These are phyloP conservation scores for Amphiprion percula DNA, from an alignment of 2,113 vertebrate species.

Conservation along the genomic window DNA sequence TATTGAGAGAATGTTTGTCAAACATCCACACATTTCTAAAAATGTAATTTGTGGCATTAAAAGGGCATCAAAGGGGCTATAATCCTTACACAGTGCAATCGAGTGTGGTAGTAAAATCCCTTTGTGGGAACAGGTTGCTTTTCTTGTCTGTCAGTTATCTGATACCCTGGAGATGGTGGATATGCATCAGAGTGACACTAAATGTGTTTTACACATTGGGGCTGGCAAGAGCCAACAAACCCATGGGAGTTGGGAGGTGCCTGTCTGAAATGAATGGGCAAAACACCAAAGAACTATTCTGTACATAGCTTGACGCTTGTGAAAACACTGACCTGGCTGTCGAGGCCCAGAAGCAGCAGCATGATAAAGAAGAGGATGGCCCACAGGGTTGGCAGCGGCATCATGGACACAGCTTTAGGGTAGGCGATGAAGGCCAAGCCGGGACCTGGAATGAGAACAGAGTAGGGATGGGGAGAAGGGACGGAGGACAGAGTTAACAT, in stretches of 20 bases:
- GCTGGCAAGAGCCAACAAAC: constrained; percentile 27
- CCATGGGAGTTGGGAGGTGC: neutral
- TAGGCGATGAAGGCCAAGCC: constrained; percentile 99
- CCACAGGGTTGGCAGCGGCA: constrained; percentile 98
- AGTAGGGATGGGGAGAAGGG: constrained; percentile 64
- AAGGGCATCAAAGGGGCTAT: constrained; percentile 9
- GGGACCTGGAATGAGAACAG: constrained; percentile 90
- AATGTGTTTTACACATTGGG: constrained; percentile 56
- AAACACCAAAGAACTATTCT: constrained; percentile 15
- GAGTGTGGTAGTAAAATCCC: constrained; percentile 33
- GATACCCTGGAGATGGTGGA: constrained; percentile 35
- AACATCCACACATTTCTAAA: constrained; percentile 7
- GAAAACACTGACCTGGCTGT: constrained; percentile 92
- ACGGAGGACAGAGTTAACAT: constrained; percentile 60
- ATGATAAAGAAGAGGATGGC: constrained; percentile 99
- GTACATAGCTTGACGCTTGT: constrained; percentile 3
- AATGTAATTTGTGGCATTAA: constrained; percentile 4
- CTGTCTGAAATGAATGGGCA: constrained; percentile 9
- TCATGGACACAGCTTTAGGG: constrained; percentile 99
- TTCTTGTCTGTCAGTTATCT: constrained; percentile 38
- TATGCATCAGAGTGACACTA: constrained; percentile 44
- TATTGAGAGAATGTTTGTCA: constrained; percentile 14
- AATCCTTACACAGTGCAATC: constrained; percentile 15
- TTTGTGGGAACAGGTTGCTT: constrained; percentile 42
- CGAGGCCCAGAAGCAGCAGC: constrained; percentile 98